Base-by-base conservation (phyloP, 2,888 invertebrate genomes). In the Drosophila peninsularis region DNA sequence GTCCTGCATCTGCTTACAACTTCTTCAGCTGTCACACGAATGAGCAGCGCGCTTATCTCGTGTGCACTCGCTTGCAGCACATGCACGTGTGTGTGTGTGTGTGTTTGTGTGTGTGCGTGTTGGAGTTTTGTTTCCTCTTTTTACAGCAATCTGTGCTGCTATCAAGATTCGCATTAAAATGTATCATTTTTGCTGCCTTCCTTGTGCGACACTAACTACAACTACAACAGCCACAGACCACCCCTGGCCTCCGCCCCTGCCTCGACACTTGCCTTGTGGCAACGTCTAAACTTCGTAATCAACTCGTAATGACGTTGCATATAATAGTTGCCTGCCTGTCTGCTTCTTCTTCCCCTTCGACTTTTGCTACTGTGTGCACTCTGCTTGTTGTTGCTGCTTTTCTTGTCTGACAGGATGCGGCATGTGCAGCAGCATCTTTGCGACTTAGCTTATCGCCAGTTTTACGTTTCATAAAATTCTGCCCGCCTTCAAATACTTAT, bases 141-240 rank as follows among this genome's bases (percentile, higher is more conserved):
- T 83, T 75, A 74, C 73, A 64, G 82, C 90, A 90, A 90, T 91
- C 90, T 82, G 74, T 86, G 89, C 78, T 84, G 77, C 89, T 90
- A 90, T 90, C 90, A 85, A 90, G 91, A 90, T 90, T 90, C 91
- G 90, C 91, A 90, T 90, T 90, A 90, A 90, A 90, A 91, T 90
- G 90, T 90, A 90, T 90, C 90, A 88, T 84, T 90, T 83, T 90
- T 85, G 90, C 90, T 75, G 82, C 82, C 80, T 75, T 72, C 63
- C 64, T 74, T 67, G 58, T 75, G 69, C 72, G 71, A 75, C 80
- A 73, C 78, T 73, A 87, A 79, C 82, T 84, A 72, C 71, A 75
- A 71, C 36, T 63, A 56, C 57, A 84, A 79, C 80, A 76, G 70
- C 62, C 32, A 19, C 36, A 62, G 55, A 62, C 63, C 50, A 13